Conservation (phyloP, 1,140 invertebrate species). For the Ceratosolen fusciceps region DNA sequence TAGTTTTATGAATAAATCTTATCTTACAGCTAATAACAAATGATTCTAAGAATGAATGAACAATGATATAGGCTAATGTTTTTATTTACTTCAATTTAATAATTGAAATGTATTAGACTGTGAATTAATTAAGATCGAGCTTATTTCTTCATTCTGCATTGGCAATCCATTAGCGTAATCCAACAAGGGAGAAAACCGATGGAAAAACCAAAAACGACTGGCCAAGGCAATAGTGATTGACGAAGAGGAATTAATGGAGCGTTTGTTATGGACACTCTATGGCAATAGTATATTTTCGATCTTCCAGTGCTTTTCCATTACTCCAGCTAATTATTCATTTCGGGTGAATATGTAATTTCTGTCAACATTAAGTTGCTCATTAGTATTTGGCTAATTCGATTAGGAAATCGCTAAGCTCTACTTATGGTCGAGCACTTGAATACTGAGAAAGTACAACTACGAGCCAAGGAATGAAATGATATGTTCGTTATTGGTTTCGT, state of each 20-base stretch:
- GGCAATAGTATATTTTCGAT: background rate
- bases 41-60: background rate
- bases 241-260: constrained; percentile 53
- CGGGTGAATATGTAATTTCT: too few species aligned
- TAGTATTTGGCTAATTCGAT: too few species aligned
- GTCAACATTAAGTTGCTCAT: too few species aligned
- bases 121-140: background rate
- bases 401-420: too few species aligned
- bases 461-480: too few species aligned
- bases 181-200: constrained; percentile 10
- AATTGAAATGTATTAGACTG: background rate
- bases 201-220: constrained; percentile 55
- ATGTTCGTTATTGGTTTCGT: background rate
- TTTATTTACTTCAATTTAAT: background rate
- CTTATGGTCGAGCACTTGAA: background rate
- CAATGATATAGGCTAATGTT: background rate
- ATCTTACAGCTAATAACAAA: too few species aligned
- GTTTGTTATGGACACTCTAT: constrained; percentile 35
- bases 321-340: background rate
- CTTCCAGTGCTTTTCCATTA: background rate
- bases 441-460: background rate
- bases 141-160: background rate
- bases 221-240: constrained; percentile 50
- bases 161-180: constrained; percentile 27
- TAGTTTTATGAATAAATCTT: too few species aligned